Evolutionary conservation across 2,113 vertebrate genomes (phyloP), one percentile per base, ranked within the genome.

Genomic region (Gadus chalcogrammus): DNA sequence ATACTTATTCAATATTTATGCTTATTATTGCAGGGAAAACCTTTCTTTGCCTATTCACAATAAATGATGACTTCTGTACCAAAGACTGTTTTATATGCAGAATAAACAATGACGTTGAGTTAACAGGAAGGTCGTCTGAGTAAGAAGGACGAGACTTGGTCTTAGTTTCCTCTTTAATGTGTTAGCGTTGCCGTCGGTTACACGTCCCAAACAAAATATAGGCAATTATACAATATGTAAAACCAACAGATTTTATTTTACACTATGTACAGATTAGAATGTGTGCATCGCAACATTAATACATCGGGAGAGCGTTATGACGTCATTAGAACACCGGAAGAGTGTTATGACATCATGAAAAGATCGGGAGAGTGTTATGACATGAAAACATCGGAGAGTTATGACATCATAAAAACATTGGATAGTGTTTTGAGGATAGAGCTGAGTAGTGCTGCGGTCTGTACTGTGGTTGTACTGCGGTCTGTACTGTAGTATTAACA

Each of bases 171-270:
- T 88, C 79, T 90, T 92, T 91, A 91, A 88, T 92, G 86, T 88
- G 89, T 92, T 91, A 91, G 88, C 86, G 84, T 83, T 86, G 86
- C 88, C 87, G 90, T 91, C 88, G 90, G 89, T 90, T 91, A 90
- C 88, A 90, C 83, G 88, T 91, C 84, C 89, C 84, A 92, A 90
- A 90, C 86, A 92, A 92, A 91, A 92, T 90, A 91, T 89, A 92
- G 88, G 89, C 87, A 91, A 89, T 91, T 92, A 89, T 91, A 91
- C 91, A 93, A 89, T 91, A 91, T 90, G 88, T 92, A 93, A 93
- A 93, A 92, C 89, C 86, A 90, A 90, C 88, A 84, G 82, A 91
- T 91, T 91, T 91, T 91, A 92, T 91, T 89, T 90, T 93, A 93
- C 92, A 93, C 72, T 93, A 93, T 93, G 70, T 93, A 93, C 92